Evolutionary conservation across 2,797 vertebrate genomes (phyloP).

Genomic region (Gambusia yucatana): DNA sequence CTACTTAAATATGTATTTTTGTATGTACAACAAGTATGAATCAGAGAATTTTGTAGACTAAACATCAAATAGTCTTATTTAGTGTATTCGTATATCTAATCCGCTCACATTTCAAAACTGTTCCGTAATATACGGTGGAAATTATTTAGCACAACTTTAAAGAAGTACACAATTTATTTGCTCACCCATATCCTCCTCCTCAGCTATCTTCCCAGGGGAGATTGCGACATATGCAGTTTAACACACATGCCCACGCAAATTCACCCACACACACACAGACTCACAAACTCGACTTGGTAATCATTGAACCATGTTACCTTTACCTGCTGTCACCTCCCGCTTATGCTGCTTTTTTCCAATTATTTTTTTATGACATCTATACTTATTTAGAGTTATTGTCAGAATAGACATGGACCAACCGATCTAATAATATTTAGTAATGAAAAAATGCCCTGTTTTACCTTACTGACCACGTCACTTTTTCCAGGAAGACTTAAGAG

Average conservation of each 20-base stretch:
- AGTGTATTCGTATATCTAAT: not conserved
- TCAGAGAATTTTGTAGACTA: not conserved
- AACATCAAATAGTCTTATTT: not conserved
- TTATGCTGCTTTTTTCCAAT: conserved; percentile 1
- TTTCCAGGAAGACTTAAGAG: conserved; percentile 17
- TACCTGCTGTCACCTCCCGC: conserved; percentile 8
- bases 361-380: not conserved
- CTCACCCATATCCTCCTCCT: conserved; percentile 57
- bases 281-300: conserved; percentile 24
- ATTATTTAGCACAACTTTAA: conserved; percentile 8
- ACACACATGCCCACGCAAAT: conserved; percentile 22
- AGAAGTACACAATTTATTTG: conserved; percentile 24
- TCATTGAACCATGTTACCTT: conserved; percentile 23
- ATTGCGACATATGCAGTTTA: conserved; percentile 31
- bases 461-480: conserved; percentile 71
- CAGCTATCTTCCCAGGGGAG: conserved; percentile 49
- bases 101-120: not conserved
- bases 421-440: not conserved
- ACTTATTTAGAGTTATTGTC: not conserved
- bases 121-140: not conserved
- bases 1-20: conserved; percentile 1
- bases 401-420: conserved; percentile 13
- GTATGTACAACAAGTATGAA: not conserved
- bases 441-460: conserved; percentile 28
- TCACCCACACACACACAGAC: conserved; percentile 23